Conservation (phyloP, 2,113 vertebrate genomes). For the Bambusicola thoracicus region DNA sequence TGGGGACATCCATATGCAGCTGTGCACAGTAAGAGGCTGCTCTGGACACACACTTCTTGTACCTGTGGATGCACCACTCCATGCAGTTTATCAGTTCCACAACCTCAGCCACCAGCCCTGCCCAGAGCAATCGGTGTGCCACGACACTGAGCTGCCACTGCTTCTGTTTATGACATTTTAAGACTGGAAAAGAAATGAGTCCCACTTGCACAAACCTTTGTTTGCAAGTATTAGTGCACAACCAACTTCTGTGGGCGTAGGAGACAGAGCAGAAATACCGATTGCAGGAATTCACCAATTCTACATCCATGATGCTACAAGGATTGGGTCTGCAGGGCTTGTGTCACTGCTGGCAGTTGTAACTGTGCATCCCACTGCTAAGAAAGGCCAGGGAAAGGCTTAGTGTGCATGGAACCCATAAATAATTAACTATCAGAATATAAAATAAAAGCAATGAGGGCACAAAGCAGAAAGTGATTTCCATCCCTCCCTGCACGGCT, state of each 20-base stretch:
- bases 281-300: neutral
- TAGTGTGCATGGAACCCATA: neutral
- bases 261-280: neutral
- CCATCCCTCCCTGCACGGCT: neutral
- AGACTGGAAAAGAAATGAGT: neutral
- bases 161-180: neutral
- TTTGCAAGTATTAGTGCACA: slow-evolving; percentile 1
- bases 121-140: neutral
- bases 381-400: neutral
- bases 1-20: neutral
- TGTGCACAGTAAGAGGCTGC: neutral
- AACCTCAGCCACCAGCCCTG: neutral
- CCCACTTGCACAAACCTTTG: slow-evolving; percentile 5
- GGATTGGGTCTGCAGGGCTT: neutral
- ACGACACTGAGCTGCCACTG: neutral
- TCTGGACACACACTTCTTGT: accelerated
- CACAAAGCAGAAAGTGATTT: neutral
- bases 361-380: neutral
- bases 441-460: neutral
- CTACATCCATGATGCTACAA: neutral
- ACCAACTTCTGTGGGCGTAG: slow-evolving; percentile 1
- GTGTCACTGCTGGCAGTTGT: neutral
- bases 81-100: neutral
- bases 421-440: neutral
- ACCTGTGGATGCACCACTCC: accelerated